Base-by-base conservation (phyloP, 92 coral and sea anemone species). In the Phenganax stokvisi region DNA sequence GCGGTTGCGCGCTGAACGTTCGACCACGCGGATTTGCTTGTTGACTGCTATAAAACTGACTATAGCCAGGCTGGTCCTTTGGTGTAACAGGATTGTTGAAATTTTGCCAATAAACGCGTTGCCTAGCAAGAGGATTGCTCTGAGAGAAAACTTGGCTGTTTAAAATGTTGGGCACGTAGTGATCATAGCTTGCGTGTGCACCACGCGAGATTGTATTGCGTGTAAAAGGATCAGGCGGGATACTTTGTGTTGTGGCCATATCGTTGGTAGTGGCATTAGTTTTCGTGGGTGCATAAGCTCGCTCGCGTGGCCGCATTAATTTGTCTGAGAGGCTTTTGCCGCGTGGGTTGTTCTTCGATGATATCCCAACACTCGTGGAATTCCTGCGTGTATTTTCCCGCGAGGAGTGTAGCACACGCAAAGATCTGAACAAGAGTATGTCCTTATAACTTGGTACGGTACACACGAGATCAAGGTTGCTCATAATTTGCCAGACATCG, bases 401-500 rank as follows among this genome's bases (percentile, higher is more conserved):
- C 12, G 83, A 65, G 12, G 87, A 57, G 64, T 84, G 84, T 12
- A 81, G 84, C 51, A 68, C 37, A 52, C 68, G 16, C 30, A 80
- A n/a, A 82, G 70, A 52, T 77, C 80, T 59, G 76, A 87, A 88
- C 73, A 68, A 30, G 10, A 68, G 73, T 8, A 83, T 88, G 75
- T 83, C 87, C 31, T 85, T 62, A 77, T 92, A 94, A 54, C 89
- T 91, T n/a, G 98, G 98, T 9, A 89, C 87, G 60, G 88, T 85
- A 56, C 98, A 94, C 75, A 88, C 89, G 51, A 92, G 82, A 27
- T 92, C 96, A 11, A 97, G 96, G 59, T 87, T 82, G 82, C 90
- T 91, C 70, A 90, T 85, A 11, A 94, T 85, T 72, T 94, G 98
- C 98, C 98, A 94, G 51, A 92, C 91, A 75, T 94, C 98, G 85